Evolutionary conservation across 2,113 vertebrate species (phyloP).

Genomic region (Alectura lathami): DNA sequence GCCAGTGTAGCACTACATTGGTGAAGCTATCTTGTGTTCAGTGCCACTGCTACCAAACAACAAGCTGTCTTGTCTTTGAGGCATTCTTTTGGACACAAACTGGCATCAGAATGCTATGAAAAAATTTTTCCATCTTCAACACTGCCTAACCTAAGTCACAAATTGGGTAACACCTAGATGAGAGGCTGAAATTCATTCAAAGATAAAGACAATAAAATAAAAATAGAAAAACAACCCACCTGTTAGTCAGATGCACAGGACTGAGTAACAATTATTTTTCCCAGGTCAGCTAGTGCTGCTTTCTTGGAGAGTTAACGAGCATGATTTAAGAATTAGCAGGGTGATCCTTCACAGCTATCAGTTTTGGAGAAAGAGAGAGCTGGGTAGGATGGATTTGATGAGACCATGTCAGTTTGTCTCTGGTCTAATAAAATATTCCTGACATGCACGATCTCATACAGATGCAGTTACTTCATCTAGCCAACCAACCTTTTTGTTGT

Average conservation of each 20-base stretch:
- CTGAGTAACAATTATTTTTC: background rate
- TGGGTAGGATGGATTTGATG: background rate
- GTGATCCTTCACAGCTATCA: background rate
- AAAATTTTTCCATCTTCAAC: background rate
- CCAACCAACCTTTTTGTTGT: background rate
- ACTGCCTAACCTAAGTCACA: background rate
- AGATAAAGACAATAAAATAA: background rate
- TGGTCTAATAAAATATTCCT: background rate
- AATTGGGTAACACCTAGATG: background rate
- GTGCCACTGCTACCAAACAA: background rate
- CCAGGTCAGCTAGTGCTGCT: background rate
- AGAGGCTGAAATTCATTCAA: background rate
- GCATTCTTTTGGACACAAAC: background rate
- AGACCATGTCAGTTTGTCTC: background rate
- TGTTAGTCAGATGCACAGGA: background rate
- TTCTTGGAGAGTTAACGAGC: background rate
- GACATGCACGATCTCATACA: background rate
- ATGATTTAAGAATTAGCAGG: background rate
- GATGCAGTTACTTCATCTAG: background rate
- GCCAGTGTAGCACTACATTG: fast-evolving
- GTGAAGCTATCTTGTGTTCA: background rate
- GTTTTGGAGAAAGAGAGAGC: background rate
- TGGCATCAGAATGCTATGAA: background rate
- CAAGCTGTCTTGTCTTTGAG: background rate
- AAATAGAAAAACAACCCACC: fast-evolving